Base-by-base conservation (phyloP, 2,888 invertebrate species). In the Glyphotaelius pellucidus region DNA sequence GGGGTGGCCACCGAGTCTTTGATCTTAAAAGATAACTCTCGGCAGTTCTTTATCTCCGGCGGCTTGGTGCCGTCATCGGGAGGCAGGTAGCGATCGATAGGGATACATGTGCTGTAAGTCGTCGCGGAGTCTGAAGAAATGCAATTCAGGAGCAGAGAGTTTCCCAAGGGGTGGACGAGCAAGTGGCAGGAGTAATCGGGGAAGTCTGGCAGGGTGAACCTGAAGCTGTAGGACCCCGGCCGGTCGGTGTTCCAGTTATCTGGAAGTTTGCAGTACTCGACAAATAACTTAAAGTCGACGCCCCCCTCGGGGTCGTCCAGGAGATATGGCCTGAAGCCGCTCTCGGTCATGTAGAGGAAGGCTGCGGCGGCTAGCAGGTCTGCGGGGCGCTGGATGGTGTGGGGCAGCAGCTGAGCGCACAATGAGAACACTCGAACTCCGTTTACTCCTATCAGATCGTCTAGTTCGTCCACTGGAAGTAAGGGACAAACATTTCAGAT, bases 1-100 rank as follows among this genome's bases (percentile, higher is more conserved):
- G 97, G 96, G 67, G 96, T 95, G 80, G 96, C 94, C 38, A 97
- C 93, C 91, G 95, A 95, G 93, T 97, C 96, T 94, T 97, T 97
- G 92, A 97, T 95, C 91, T 95, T 95, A 80, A 94, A 94, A 14
- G 96, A 95, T 38, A 96, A 94, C 93, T 96, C 95, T 93, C 95
- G 95, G 80, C 97, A 93, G 91, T 95, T 95, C 95, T 94, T 94
- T 95, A 96, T 94, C 95, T 95, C 94, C 95, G 94, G 89, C 95
- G 95, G 81, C 12, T 94, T 94, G 90, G 95, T 94, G 89, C 95
- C 95, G 93, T 95, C 94, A 19, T 95, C 95, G 86, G 95, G 95
- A 15, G 95, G 95, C 91, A 96, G 94, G 95, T 95, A 96, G 80
- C 95, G 94, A 93, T 95, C 95, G 15, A 95, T 94, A 32, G 95